These are phyloP conservation scores for Cataglyphis hispanica DNA, from an alignment of 1,140 invertebrate species.

Conservation along the genomic window DNA sequence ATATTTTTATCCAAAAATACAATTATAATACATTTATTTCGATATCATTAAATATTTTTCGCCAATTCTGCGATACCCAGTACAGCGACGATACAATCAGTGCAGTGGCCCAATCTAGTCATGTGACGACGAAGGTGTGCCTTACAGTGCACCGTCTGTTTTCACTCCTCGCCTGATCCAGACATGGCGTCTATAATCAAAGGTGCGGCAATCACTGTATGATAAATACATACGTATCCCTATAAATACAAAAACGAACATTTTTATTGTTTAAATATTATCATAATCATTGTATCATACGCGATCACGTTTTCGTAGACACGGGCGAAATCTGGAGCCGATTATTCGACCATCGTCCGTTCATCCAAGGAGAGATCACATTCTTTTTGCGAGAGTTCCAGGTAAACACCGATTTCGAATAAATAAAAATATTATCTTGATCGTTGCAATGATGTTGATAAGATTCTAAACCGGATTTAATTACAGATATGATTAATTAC, in stretches of 20 bases:
- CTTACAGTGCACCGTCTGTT: constrained; percentile 10
- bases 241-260: not conserved
- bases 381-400: constrained; percentile 94
- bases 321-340: constrained; percentile 93
- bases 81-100: not conserved
- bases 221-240: constrained; percentile 46
- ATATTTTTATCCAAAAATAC: not conserved
- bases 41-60: no score
- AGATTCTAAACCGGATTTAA: constrained; percentile 28
- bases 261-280: constrained; percentile 45
- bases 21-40: not conserved
- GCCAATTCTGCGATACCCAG: not conserved
- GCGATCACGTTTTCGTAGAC: constrained; percentile 87
- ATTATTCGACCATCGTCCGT: constrained; percentile 94
- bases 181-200: constrained; percentile 84
- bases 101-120: constrained; percentile 17
- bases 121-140: not conserved
- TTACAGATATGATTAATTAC: no score
- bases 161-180: not conserved
- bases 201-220: constrained; percentile 78
- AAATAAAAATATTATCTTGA: not conserved
- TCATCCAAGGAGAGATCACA: constrained; percentile 94
- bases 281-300: constrained; percentile 59
- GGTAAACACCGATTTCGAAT: constrained; percentile 85
- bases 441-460: not conserved